A percentile compares a stretch with the other conserved stretches of the same genome.
Evolutionary conservation across 2,888 invertebrate genomes (phyloP).

Genomic region (Odontomyia ornata): DNA sequence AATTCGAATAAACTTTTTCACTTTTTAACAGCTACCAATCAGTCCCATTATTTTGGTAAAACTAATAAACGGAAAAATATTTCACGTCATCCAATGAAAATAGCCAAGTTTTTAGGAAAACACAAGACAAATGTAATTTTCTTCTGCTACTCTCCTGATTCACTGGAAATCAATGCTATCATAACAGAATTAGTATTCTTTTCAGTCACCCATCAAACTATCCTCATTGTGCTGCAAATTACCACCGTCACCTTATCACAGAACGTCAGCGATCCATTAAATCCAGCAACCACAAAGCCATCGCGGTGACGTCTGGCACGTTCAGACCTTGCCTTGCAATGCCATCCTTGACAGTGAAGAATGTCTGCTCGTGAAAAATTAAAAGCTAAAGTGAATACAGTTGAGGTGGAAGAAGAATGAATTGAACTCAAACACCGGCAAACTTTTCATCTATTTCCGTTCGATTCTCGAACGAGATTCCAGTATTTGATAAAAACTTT

Average conservation of each 20-base stretch:
- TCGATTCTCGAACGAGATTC: slow-evolving; percentile 23
- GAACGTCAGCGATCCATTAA: slow-evolving; percentile 16
- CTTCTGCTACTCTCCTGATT: no score
- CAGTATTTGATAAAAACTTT: slow-evolving; percentile 12
- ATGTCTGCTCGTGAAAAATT: slow-evolving; percentile 24
- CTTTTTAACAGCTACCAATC: no score
- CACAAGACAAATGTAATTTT: no score
- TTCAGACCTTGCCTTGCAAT: background rate
- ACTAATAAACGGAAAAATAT: no score
- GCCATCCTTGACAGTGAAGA: background rate
- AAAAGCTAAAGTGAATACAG: slow-evolving; percentile 23
- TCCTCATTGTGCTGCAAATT: background rate
- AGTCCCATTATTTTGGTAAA: no score
- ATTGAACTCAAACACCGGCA: slow-evolving; percentile 4
- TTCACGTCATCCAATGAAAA: no score
- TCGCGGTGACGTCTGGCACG: background rate
- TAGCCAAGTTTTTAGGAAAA: no score
- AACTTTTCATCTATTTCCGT: slow-evolving; percentile 23
- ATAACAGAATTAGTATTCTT: no score
- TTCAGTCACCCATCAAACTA: background rate
- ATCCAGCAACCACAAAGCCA: slow-evolving; percentile 3
- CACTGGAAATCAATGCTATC: no score
- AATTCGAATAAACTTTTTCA: no score
- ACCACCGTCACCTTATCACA: background rate
- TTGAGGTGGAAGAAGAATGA: slow-evolving; percentile 20